Conservation (phyloP, 2,113 vertebrate species). For the Eulemur macaco region DNA sequence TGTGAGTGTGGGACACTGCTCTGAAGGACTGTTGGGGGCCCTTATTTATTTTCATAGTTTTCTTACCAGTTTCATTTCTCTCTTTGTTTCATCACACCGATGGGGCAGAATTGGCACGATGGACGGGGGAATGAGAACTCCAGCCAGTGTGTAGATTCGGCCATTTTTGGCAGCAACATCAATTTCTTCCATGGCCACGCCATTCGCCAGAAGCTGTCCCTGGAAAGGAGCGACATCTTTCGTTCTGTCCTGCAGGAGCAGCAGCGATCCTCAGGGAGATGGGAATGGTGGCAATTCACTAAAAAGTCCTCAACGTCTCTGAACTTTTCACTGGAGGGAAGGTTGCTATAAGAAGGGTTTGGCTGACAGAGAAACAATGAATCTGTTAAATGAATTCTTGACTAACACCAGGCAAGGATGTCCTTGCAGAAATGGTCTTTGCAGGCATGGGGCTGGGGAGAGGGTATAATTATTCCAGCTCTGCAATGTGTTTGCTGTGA, state of each 20-base stretch:
- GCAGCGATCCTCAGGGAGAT: background rate
- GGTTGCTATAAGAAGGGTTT: background rate
- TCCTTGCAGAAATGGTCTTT: background rate
- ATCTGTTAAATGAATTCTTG: background rate
- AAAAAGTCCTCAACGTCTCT: background rate
- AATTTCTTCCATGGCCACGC: constrained; percentile 85
- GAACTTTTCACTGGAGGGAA: background rate
- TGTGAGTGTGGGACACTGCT: rapidly evolving
- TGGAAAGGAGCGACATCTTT: constrained; percentile 67
- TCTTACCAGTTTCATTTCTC: constrained; percentile 84
- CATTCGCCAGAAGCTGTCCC: constrained; percentile 90
- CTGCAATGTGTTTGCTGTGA: background rate
- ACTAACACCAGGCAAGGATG: background rate
- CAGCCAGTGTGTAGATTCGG: constrained; percentile 88
- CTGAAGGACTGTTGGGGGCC: rapidly evolving
- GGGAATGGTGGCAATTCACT: rapidly evolving
- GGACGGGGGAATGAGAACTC: constrained; percentile 90
- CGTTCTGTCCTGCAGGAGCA: background rate
- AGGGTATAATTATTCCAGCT: background rate
- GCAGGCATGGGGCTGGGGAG: rapidly evolving
- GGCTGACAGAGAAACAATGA: background rate
- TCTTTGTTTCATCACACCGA: constrained; percentile 87
- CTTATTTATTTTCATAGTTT: rapidly evolving
- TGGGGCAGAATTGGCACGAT: constrained; percentile 93
- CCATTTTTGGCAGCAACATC: constrained; percentile 93